Conservation (phyloP, 2,113 vertebrate species). For the Aix galericulata region DNA sequence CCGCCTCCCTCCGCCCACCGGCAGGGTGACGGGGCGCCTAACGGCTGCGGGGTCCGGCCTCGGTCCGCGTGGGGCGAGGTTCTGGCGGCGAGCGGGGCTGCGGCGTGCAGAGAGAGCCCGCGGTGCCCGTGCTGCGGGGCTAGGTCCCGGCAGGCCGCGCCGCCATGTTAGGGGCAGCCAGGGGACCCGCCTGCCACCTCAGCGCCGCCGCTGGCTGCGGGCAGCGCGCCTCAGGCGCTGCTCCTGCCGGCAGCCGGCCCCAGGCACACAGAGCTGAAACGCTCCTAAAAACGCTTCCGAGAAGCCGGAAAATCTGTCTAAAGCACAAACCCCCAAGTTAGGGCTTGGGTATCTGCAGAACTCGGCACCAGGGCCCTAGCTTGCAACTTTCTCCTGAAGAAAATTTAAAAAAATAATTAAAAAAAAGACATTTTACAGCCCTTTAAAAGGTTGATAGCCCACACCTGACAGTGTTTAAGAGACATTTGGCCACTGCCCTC, state of each 20-base stretch:
- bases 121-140: background rate
- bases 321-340: fast-evolving
- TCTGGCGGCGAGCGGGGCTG: fast-evolving
- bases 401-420: too few species aligned
- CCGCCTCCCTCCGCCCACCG: fast-evolving
- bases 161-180: fast-evolving
- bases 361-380: background rate
- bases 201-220: fast-evolving
- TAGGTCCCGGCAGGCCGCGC: background rate
- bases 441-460: background rate
- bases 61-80: too few species aligned
- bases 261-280: fast-evolving
- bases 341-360: fast-evolving
- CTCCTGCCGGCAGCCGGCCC: fast-evolving
- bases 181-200: fast-evolving
- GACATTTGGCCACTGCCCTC: too few species aligned
- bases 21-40: too few species aligned
- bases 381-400: background rate
- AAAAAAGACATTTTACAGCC: background rate
- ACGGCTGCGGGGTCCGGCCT: fast-evolving
- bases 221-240: fast-evolving
- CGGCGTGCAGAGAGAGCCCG: fast-evolving
- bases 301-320: background rate
- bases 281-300: fast-evolving
- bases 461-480: too few species aligned